Evolutionary conservation across 2,113 vertebrate genomes (phyloP).

Genomic region (Thoracochromis brauschi): DNA sequence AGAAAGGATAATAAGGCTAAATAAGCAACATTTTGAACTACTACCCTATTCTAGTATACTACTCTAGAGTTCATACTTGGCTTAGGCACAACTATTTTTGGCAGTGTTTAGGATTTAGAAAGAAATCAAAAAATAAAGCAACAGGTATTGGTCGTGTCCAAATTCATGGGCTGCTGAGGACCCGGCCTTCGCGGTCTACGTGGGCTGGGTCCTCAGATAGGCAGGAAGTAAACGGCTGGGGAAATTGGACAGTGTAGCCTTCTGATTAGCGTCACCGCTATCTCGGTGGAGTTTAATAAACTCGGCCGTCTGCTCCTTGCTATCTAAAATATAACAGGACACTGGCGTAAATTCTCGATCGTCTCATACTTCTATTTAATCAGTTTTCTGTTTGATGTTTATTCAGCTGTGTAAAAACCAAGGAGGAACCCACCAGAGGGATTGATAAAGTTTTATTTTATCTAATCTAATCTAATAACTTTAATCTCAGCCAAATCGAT

Average conservation of each 20-base stretch:
- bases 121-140: not conserved
- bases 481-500: not conserved
- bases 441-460: not conserved
- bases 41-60: not conserved
- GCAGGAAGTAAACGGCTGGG: not conserved
- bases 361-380: not conserved
- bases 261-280: not conserved
- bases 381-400: not conserved
- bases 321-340: not conserved
- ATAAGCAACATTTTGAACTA: not conserved
- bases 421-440: not conserved
- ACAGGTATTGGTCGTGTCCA: not conserved
- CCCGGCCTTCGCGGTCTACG: fast-evolving
- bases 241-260: not conserved
- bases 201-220: not conserved
- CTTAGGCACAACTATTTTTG: not conserved
- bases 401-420: not conserved
- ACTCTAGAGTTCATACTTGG: not conserved
- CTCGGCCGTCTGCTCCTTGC: not conserved
- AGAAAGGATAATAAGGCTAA: not conserved
- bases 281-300: not conserved
- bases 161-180: not conserved
- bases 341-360: not conserved
- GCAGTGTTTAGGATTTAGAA: not conserved
- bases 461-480: not conserved